Evolutionary conservation across 2,113 vertebrate genomes (phyloP).

Genomic region (Picathartes gymnocephalus): DNA sequence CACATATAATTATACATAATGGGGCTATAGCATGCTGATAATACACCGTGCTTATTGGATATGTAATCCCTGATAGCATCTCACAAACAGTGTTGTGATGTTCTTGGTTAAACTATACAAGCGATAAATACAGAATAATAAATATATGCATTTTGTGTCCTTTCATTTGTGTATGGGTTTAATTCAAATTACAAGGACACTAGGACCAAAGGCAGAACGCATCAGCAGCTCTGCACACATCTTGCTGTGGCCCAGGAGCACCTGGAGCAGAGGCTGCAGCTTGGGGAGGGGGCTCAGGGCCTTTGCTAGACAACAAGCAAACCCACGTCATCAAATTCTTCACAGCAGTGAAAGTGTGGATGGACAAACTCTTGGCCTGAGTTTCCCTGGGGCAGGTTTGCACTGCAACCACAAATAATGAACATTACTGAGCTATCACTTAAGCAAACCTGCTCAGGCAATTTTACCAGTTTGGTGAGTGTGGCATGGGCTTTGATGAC

Average conservation of each 20-base stretch:
- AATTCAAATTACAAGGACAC: neutral
- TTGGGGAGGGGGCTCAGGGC: neutral
- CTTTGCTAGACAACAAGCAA: neutral
- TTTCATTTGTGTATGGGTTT: neutral
- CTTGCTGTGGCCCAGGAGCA: neutral
- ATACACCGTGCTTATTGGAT: neutral
- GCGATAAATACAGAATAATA: neutral
- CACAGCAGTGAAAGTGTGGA: neutral
- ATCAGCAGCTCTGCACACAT: neutral
- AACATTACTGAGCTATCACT: neutral
- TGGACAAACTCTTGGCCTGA: neutral
- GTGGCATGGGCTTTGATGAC: rapidly evolving
- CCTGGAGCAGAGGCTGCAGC: neutral
- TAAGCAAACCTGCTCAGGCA: neutral
- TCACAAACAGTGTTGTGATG: neutral
- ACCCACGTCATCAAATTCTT: rapidly evolving
- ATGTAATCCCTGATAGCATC: conserved; percentile 40
- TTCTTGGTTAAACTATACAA: neutral
- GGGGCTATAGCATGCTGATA: neutral
- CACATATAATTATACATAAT: conserved; percentile 26
- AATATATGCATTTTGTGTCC: neutral
- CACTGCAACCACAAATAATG: neutral
- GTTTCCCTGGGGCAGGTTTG: neutral
- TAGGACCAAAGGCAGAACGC: neutral
- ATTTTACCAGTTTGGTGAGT: neutral